Percentiles rank a stretch among this genome's conserved stretches.
phyloP scores from a whole-genome alignment of 2,888 invertebrate species.

The Microplitis deprimator region DNA sequence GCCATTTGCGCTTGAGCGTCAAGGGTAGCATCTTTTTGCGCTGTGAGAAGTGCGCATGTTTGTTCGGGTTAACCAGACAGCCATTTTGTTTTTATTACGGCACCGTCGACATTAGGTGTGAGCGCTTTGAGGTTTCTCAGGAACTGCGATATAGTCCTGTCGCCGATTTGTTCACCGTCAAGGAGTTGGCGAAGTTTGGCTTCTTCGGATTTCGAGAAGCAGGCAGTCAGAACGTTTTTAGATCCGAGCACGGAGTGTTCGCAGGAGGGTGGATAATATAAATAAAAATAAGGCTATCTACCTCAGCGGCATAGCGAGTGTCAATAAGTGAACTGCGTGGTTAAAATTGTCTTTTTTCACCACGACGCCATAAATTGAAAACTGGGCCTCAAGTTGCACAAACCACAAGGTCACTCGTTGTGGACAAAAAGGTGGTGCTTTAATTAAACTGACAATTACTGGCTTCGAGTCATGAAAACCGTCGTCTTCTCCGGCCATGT shows the following conservation, averaged over 20 bases:
- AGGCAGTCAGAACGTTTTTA: constrained; percentile 7
- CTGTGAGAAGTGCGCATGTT: constrained; percentile 39
- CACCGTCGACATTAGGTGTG: constrained; percentile 40
- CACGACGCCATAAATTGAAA: constrained; percentile 48
- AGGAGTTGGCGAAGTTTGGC: constrained; percentile 43
- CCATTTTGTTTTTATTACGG: constrained; percentile 20
- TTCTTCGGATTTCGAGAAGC: constrained; percentile 23
- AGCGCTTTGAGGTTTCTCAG: constrained; percentile 50
- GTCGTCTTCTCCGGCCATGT: background rate
- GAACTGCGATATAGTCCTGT: constrained; percentile 55
- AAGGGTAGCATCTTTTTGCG: constrained; percentile 8
- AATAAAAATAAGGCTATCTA: constrained; percentile 33
- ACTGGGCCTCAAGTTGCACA: constrained; percentile 56
- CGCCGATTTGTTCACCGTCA: constrained; percentile 44
- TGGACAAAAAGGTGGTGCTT: constrained; percentile 54
- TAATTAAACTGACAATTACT: constrained; percentile 25
- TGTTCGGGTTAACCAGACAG: background rate
- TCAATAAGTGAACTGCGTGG: constrained; percentile 50
- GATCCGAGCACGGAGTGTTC: background rate
- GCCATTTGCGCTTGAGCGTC: too few species aligned
- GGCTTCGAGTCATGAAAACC: background rate
- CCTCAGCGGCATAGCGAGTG: constrained; percentile 47
- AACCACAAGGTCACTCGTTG: constrained; percentile 58
- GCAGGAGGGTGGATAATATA: background rate
- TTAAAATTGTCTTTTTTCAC: constrained; percentile 52